Percentiles rank a stretch among this genome's conserved stretches.
phyloP scores from a whole-genome alignment of 1,140 invertebrate genomes.

The roundworm (Caenorhabditis elegans) region WBcel235 BX284606.5:9973501-9974000 shows the following conservation, averaged over 20 bases:
- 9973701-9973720: neutral
- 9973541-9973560: no score
- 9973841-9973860: no score
- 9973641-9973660: constrained; percentile 40
- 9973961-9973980: constrained; percentile 63
- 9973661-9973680: neutral
- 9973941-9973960: constrained; percentile 62
- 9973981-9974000: constrained; percentile 40
- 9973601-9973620: neutral
- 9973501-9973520: no score
- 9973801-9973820: neutral
- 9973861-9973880: no score
- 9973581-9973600: no score
- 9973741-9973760: neutral
- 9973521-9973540: no score
- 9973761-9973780: neutral
- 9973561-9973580: no score
- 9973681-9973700: neutral
- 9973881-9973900: no score
- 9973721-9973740: constrained; percentile 37
- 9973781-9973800: neutral
- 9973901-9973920: constrained; percentile 4
- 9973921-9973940: constrained; percentile 63
- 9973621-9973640: constrained; percentile 40
- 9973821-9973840: neutral